Evolutionary conservation across 2,113 vertebrate genomes (phyloP), one percentile per base, ranked within the genome.

Genomic region (Steatornis caripensis): DNA sequence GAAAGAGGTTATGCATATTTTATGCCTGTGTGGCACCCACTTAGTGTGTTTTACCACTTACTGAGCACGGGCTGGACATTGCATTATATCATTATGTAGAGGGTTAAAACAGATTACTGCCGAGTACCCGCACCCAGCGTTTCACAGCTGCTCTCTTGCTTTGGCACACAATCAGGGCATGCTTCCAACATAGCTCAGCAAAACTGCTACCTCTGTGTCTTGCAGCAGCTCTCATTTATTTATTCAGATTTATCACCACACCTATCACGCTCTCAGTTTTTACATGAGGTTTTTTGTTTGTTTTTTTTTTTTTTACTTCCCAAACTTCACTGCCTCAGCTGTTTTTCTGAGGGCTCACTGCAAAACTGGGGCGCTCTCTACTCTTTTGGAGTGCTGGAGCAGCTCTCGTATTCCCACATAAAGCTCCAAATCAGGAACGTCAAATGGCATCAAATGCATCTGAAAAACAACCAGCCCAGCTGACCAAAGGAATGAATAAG

Each of bases 241-340:
- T 96, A 95, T 97, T 96, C 93, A 97, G 91, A 94, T 97, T 95
- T 97, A 97, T 96, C 79, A 90, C 96, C 94, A 93, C 89, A 96
- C 96, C 96, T 97, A 94, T 94, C 83, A 84, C 93, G 95, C 69
- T 84, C 81, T 87, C 90, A 12, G 58, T 60, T 93, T 96, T 95
- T 75, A 89, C 69, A 41, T 58, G 61, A 3, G 60, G 57, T 41
- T 41, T 34, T 36, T 8, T 23, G 29, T 37, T n/a, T 21, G 32
- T 54, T 58, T 53, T 12, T 22, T 61, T 21, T 24, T 15, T 24
- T 27, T 32, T 57, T 3, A 22, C 60, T 82, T 45, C 51, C 32
- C 18, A 20, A 36, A 87, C 54, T 88, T 92, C 57, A 66, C 49
- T 19, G 2, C 62, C 49, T 91, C 36, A 49, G 69, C 76, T 89